A percentile compares a stretch with the other conserved stretches of the same genome.
Conservation (phyloP, 1,140 invertebrate genomes). For the Drosophila setifemur region DNA sequence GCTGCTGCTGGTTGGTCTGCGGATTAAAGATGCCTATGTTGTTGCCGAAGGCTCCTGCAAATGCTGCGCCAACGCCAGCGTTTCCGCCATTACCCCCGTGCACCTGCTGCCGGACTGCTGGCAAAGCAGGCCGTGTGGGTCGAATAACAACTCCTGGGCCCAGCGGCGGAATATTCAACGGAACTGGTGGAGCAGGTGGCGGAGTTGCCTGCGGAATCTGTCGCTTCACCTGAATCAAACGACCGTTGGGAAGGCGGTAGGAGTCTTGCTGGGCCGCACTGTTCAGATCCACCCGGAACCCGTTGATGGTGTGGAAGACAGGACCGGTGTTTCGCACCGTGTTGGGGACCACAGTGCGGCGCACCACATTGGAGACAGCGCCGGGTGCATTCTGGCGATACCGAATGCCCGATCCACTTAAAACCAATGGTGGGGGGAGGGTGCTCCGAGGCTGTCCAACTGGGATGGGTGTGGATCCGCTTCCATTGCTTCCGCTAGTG, state of each 20-base stretch:
- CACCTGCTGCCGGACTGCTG: background rate
- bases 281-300: constrained; percentile 80
- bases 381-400: constrained; percentile 44
- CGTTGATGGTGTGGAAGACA: constrained; percentile 80
- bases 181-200: constrained; percentile 9
- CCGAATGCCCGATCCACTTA: constrained; percentile 67
- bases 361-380: constrained; percentile 16
- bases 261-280: constrained; percentile 79
- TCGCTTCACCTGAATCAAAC: constrained; percentile 79
- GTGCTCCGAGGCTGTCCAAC: constrained; percentile 30
- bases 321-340: constrained; percentile 47
- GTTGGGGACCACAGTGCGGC: constrained; percentile 58
- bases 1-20: constrained; percentile 52
- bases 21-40: constrained; percentile 70
- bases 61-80: too few relatives aligned
- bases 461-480: background rate
- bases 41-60: constrained; percentile 34
- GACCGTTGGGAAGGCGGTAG: constrained; percentile 77
- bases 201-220: constrained; percentile 43
- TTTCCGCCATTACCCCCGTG: too few relatives aligned
- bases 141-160: constrained; percentile 42
- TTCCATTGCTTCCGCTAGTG: constrained; percentile 11
- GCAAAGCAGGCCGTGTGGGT: constrained; percentile 5
- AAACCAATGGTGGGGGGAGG: constrained; percentile 68
- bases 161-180: constrained; percentile 1